Evolutionary conservation across 1,140 invertebrate genomes (phyloP).

Genomic region (Hylaeus anthracinus): DNA sequence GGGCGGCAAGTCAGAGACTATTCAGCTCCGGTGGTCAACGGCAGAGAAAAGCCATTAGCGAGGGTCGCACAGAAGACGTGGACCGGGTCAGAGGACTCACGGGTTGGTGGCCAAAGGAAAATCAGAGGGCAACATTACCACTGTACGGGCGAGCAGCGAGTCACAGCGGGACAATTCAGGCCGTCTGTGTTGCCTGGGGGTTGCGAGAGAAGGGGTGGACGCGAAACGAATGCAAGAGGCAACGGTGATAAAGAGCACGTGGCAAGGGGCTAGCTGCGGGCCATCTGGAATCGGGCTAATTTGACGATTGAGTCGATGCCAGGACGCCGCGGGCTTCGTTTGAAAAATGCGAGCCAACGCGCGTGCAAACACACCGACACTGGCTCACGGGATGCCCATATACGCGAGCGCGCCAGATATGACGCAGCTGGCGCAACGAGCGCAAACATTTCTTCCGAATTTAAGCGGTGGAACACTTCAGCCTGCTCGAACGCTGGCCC

Average conservation of each 20-base stretch:
- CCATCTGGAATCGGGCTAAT: slow-evolving; percentile 55
- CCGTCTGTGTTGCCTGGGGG: slow-evolving; percentile 22
- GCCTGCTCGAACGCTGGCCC: too few species aligned
- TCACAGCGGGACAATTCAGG: slow-evolving; percentile 25
- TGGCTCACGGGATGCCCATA: too few species aligned
- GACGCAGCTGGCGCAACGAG: slow-evolving; percentile 1
- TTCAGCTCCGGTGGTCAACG: slow-evolving; percentile 13
- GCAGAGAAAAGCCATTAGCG: slow-evolving; percentile 25
- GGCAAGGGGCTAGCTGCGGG: slow-evolving; percentile 39
- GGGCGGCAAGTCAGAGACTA: slow-evolving; percentile 8
- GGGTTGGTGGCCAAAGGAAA: slow-evolving; percentile 26
- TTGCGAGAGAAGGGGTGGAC: background rate
- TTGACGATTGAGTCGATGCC: slow-evolving; percentile 55
- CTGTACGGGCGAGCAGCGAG: slow-evolving; percentile 17
- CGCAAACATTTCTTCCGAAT: slow-evolving; percentile 31
- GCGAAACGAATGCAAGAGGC: slow-evolving; percentile 44
- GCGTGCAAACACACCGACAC: background rate
- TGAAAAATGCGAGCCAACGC: slow-evolving; percentile 11
- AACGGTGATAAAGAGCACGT: slow-evolving; percentile 51
- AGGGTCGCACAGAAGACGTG: background rate
- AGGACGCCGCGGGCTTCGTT: slow-evolving; percentile 19
- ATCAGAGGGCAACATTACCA: slow-evolving; percentile 41
- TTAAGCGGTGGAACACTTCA: slow-evolving; percentile 26
- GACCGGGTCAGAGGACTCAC: background rate
- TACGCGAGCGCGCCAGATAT: background rate